Conservation (phyloP, 1,140 invertebrate species). For the Cecropterus lyciades region DNA sequence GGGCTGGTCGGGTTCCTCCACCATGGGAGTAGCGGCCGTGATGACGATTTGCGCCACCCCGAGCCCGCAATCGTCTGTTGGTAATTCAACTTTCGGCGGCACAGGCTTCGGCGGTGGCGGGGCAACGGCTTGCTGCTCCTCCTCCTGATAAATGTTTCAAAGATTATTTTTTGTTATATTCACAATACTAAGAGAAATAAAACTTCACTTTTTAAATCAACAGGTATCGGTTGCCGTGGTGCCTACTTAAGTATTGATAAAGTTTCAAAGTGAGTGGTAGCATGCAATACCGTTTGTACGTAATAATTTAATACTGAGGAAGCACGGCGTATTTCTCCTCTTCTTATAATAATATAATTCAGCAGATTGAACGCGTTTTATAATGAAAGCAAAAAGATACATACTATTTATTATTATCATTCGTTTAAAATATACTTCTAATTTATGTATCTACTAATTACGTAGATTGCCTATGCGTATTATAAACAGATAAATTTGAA, state of each 20-base stretch:
- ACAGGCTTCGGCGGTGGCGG: slow-evolving; percentile 60
- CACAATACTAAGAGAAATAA: no score
- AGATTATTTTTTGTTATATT: no score
- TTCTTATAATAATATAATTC: no score
- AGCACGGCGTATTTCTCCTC: no score
- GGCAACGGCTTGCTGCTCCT: slow-evolving; percentile 51
- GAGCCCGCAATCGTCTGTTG: slow-evolving; percentile 81
- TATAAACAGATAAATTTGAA: no score
- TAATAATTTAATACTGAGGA: no score
- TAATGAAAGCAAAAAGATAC: no score
- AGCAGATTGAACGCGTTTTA: no score
- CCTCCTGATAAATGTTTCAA: slow-evolving; percentile 52
- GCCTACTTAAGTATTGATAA: background rate
- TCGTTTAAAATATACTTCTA: no score
- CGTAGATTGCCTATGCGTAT: no score
- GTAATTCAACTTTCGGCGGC: slow-evolving; percentile 66
- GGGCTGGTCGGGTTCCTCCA: slow-evolving; percentile 89
- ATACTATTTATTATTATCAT: no score
- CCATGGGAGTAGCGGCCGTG: slow-evolving; percentile 94
- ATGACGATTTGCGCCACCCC: slow-evolving; percentile 94
- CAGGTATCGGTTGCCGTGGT: background rate
- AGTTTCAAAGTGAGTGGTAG: background rate
- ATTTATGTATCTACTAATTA: no score
- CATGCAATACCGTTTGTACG: background rate
- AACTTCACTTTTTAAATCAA: background rate